These are phyloP conservation scores for Urocolius indicus DNA, from an alignment of 2,113 vertebrate genomes.

Conservation along the genomic window DNA sequence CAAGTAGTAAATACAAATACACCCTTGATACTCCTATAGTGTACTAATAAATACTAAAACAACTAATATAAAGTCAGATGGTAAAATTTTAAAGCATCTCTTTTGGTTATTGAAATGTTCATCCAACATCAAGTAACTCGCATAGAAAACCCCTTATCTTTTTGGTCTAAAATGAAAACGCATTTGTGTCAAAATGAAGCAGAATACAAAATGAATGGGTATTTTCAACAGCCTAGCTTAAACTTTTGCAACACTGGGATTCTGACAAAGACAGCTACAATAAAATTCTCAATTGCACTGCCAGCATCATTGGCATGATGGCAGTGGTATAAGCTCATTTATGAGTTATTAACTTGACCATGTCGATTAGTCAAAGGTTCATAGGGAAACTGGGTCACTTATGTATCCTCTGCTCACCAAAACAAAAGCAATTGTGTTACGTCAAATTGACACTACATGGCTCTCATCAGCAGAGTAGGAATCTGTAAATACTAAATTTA, in stretches of 20 bases:
- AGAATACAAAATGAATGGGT: neutral
- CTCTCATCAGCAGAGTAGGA: conserved; percentile 7
- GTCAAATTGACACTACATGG: conserved; percentile 5
- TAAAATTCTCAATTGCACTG: neutral
- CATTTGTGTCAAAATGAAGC: neutral
- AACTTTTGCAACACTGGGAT: neutral
- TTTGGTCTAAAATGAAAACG: neutral
- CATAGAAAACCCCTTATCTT: neutral
- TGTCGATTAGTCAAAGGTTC: conserved; percentile 53
- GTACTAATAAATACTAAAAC: neutral
- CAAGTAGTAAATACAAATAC: neutral
- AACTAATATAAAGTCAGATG: neutral
- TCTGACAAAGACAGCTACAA: neutral
- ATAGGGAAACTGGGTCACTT: conserved; percentile 30
- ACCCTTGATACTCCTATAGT: neutral
- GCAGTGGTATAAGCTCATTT: conserved; percentile 33
- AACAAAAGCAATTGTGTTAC: neutral
- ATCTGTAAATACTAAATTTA: conserved; percentile 30
- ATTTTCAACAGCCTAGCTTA: neutral
- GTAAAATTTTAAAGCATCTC: neutral
- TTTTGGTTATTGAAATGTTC: neutral
- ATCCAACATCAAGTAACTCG: neutral
- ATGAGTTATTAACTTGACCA: conserved; percentile 45
- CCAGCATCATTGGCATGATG: neutral
- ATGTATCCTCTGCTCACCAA: neutral